phyloP scores from a whole-genome alignment of 2,888 invertebrate species.

The Bugulina stolonifera region DNA sequence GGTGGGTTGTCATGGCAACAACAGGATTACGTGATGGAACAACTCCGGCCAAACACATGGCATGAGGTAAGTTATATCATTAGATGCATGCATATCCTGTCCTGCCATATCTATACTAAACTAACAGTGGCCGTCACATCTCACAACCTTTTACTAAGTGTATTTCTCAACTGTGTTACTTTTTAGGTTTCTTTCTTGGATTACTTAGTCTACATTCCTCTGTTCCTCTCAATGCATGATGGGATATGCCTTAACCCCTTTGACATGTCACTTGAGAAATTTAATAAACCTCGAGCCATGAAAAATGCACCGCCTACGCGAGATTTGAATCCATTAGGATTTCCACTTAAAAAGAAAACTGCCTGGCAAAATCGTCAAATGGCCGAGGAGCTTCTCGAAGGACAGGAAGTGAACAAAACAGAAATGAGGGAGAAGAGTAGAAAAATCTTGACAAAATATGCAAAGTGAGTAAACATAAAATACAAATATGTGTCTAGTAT shows the following conservation, averaged over 20 bases:
- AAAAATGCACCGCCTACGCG: conserved; percentile 37
- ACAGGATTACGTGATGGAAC: conserved; percentile 49
- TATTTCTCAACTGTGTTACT: background rate
- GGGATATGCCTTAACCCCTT: conserved; percentile 49
- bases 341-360: conserved; percentile 39
- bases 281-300: conserved; percentile 30
- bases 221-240: conserved; percentile 52
- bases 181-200: conserved; percentile 50
- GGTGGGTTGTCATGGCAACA: conserved; percentile 52
- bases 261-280: conserved; percentile 48
- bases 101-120: too few relatives aligned
- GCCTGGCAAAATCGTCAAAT: conserved; percentile 37
- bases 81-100: too few relatives aligned
- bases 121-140: background rate
- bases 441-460: conserved; percentile 34
- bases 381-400: conserved; percentile 41
- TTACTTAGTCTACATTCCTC: conserved; percentile 50
- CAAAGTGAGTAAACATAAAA: conserved; percentile 38
- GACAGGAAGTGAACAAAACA: conserved; percentile 34
- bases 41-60: conserved; percentile 43
- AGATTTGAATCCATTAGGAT: conserved; percentile 50
- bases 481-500: too few relatives aligned
- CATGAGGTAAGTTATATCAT: conserved; percentile 39
- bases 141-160: background rate
- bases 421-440: conserved; percentile 34